Conservation (phyloP, 2,113 vertebrate species). For the Hyla sarda region DNA sequence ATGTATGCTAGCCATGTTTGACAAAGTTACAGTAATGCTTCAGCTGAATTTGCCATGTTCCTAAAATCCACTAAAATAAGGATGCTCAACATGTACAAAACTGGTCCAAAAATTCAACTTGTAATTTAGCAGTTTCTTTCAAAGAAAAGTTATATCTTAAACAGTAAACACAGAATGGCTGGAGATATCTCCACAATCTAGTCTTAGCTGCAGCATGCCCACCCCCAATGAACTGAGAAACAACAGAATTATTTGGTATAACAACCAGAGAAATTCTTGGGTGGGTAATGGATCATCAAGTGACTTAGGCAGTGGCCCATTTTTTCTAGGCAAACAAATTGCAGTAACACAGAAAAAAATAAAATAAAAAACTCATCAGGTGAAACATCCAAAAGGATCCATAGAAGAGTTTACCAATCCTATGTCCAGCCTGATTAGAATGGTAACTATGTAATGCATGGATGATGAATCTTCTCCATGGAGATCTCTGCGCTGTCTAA, state of each 20-base stretch:
- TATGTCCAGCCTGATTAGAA: conserved; percentile 81
- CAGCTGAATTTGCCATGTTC: conserved; percentile 5
- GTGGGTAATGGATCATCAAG: conserved; percentile 64
- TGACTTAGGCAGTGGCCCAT: conserved; percentile 71
- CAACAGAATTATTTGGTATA: conserved; percentile 63
- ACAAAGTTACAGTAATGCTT: not conserved
- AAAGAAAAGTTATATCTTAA: not conserved
- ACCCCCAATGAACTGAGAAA: not conserved
- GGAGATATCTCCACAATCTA: conserved; percentile 5
- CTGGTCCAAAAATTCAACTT: conserved; percentile 7
- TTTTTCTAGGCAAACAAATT: conserved; percentile 72
- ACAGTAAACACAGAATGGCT: conserved; percentile 39
- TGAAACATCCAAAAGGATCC: not conserved
- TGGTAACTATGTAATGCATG: conserved; percentile 80
- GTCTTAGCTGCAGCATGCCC: not conserved
- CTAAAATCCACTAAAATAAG: not conserved
- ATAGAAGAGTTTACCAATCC: conserved; percentile 70
- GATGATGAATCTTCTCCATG: conserved; percentile 3
- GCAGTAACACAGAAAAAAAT: conserved; percentile 66
- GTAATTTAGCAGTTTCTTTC: conserved; percentile 25
- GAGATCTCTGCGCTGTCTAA: not conserved
- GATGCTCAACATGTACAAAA: conserved; percentile 12
- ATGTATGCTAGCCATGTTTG: not conserved
- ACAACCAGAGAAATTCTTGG: conserved; percentile 62
- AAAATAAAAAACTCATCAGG: conserved; percentile 52